Base-by-base conservation (phyloP, 2,888 invertebrate species). In the Lepidochitona cinerea region DNA sequence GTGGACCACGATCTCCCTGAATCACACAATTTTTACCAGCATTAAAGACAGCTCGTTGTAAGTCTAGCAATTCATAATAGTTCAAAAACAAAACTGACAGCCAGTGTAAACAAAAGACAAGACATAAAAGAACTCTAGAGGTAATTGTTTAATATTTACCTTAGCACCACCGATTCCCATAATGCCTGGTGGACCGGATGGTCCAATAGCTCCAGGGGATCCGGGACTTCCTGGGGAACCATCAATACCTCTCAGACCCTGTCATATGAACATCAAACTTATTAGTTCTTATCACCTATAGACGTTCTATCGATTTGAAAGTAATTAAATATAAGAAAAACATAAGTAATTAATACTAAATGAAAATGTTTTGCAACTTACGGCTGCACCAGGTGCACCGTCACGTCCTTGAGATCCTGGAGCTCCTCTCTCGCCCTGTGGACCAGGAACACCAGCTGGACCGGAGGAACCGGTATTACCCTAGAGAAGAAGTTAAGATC, bases 151-250 rank as follows among this genome's bases (percentile, higher is more conserved):
- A 29, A 5, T 33, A 23, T 37, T 70, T 70, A 70, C 70, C 70
- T 70, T 70, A 29, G 70, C 37, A 36, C 70, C 70, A 37, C 36
- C 54, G 4, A 29, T 14, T 18, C 68, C 68, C 9, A 14, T n/a
- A 18, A 49, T 23, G 14, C 86, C 86, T 33, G 81, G 78, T 4
- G 85, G 76, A 67, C 89, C 89, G 9, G 70, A 66, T n/a, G 76
- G 73, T 68, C 88, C 88, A 29, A 70, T 52, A 29, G 75, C 70
- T 71, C 87, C 87, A 5, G 74, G 73, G 6, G 77, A 72, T 71
- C 89, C 89, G 35, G 84, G 71, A 33, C 86, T 84, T 29, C 89
- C 89, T 2, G 85, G 79, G 0, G 71, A 68, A 23, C 88, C 86
- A 12, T 78, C 74, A 18, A 37, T 29, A 59, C 59, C 59, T 14